phyloP scores from a whole-genome alignment of 2,888 invertebrate genomes.

The Phalera bucephala region DNA sequence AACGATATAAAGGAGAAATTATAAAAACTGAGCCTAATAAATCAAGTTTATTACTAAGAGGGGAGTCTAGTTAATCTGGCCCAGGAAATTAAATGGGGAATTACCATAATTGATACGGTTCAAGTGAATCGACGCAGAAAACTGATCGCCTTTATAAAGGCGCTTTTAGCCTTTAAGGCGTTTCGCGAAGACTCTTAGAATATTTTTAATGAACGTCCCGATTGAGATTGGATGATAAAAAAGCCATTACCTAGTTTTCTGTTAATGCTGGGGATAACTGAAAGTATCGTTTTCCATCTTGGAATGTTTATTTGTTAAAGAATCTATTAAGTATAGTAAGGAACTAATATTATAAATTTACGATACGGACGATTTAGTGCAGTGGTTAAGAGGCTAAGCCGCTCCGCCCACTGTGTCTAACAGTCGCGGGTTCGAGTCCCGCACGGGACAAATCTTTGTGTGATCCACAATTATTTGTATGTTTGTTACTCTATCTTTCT shows the following conservation, averaged over 20 bases:
- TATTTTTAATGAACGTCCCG: conserved; percentile 51
- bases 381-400: too few species aligned
- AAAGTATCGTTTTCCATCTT: too few species aligned
- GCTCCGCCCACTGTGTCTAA: too few species aligned
- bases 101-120: conserved; percentile 82
- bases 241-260: conserved; percentile 28
- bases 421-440: too few species aligned
- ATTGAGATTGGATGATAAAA: conserved; percentile 53
- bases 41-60: conserved; percentile 73
- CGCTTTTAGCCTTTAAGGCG: conserved; percentile 34
- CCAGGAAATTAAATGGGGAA: conserved; percentile 80
- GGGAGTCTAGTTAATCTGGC: conserved; percentile 69
- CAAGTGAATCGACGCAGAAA: conserved; percentile 72
- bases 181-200: conserved; percentile 42
- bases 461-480: too few species aligned
- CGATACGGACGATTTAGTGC: too few species aligned
- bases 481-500: too few species aligned
- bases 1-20: conserved; percentile 35
- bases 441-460: too few species aligned
- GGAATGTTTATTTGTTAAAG: too few species aligned
- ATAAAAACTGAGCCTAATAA: conserved; percentile 62
- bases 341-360: too few species aligned
- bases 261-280: conserved; percentile 4
- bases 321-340: too few species aligned
- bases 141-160: conserved; percentile 61